Evolutionary conservation across 1,140 invertebrate species (phyloP).

Genomic region (Sesamia nonagrioides): DNA sequence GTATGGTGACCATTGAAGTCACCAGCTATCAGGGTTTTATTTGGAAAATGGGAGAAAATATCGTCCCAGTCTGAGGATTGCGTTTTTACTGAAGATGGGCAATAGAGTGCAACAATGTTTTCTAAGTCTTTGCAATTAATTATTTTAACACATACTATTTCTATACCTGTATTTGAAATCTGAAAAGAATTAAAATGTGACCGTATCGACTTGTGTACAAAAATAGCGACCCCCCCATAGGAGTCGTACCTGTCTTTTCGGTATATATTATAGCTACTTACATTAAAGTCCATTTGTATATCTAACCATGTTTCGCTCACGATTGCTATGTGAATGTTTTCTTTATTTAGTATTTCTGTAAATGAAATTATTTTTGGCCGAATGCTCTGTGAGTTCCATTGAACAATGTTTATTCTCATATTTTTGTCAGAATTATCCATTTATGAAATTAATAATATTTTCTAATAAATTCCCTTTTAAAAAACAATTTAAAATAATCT

Average conservation of each 20-base stretch:
- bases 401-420: too few relatives aligned
- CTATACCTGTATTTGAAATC: neutral
- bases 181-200: neutral
- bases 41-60: neutral
- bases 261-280: neutral
- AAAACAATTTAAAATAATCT: too few relatives aligned
- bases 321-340: too few relatives aligned
- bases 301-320: too few relatives aligned
- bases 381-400: too few relatives aligned
- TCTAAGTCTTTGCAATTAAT: neutral
- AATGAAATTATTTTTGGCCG: too few relatives aligned
- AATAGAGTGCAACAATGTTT: neutral
- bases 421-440: too few relatives aligned
- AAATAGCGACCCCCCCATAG: neutral
- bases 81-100: neutral
- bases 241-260: neutral
- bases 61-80: neutral
- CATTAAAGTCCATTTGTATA: neutral
- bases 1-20: neutral
- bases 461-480: too few relatives aligned
- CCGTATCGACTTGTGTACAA: neutral
- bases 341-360: too few relatives aligned
- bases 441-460: too few relatives aligned
- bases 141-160: neutral
- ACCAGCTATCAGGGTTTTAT: neutral